Percentiles rank a stretch among this genome's conserved stretches.
phyloP scores from a whole-genome alignment of 2,888 invertebrate genomes.

The Yponomeuta sedellus region DNA sequence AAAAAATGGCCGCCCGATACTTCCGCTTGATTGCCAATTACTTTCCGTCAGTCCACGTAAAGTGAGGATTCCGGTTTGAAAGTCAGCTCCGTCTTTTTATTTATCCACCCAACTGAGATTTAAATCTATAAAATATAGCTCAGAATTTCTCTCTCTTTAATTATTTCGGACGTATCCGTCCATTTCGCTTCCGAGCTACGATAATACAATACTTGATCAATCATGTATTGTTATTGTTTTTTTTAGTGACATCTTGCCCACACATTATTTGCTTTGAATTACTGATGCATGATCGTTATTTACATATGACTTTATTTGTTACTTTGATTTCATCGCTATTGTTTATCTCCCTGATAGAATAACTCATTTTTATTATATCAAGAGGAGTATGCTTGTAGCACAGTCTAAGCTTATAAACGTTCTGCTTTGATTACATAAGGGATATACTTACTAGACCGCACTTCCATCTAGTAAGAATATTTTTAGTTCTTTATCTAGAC shows the following conservation, averaged over 20 bases:
- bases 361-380: too few relatives aligned
- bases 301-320: neutral
- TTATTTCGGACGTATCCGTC: neutral
- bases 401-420: too few relatives aligned
- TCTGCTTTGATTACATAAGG: too few relatives aligned
- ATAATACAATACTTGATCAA: neutral
- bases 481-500: neutral
- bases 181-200: neutral
- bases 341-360: too few relatives aligned
- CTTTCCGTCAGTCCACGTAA: neutral
- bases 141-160: neutral
- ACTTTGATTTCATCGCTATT: neutral
- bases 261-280: neutral
- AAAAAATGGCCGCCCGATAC: constrained; percentile 19
- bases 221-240: neutral
- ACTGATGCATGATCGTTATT: neutral
- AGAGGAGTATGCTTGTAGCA: too few relatives aligned
- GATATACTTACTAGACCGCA: too few relatives aligned
- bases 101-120: too few relatives aligned
- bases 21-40: constrained; percentile 29
- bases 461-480: too few relatives aligned
- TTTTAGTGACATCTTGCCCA: neutral
- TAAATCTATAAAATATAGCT: neutral
- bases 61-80: neutral
- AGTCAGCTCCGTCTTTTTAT: too few relatives aligned